Conservation (phyloP, 2,888 invertebrate species). For the Scaptomyza flava region DNA sequence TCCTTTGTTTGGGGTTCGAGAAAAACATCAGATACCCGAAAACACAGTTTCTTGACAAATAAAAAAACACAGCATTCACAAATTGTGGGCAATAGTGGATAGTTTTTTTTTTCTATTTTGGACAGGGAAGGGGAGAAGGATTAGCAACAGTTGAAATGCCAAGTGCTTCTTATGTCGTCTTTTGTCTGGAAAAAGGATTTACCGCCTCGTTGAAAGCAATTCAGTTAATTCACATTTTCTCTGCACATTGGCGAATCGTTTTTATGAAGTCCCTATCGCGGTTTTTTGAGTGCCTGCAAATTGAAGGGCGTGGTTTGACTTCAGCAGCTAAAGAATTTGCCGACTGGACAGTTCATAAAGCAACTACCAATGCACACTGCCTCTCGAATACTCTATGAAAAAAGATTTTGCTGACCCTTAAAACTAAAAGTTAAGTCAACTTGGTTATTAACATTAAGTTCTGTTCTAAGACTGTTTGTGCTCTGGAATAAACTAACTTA, state of each 20-base stretch:
- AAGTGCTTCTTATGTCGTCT: slow-evolving; percentile 12
- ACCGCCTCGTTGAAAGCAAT: slow-evolving; percentile 69
- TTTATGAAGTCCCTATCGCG: slow-evolving; percentile 15
- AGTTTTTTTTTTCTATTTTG: background rate
- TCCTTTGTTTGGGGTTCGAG: slow-evolving; percentile 34
- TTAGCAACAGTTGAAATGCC: slow-evolving; percentile 3
- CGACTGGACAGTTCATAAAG: slow-evolving; percentile 3
- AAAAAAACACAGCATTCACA: slow-evolving; percentile 30
- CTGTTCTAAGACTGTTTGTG: background rate
- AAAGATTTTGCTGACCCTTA: too few relatives aligned
- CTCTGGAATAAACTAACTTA: background rate
- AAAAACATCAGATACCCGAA: slow-evolving; percentile 39
- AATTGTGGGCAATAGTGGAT: slow-evolving; percentile 45
- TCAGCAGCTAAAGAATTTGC: slow-evolving; percentile 8
- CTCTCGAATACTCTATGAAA: too few relatives aligned
- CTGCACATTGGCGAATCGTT: slow-evolving; percentile 40
- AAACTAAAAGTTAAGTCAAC: too few relatives aligned
- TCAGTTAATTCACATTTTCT: slow-evolving; percentile 69
- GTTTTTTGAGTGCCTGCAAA: slow-evolving; percentile 17
- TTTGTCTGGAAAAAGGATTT: slow-evolving; percentile 48
- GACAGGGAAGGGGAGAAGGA: background rate
- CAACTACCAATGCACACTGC: background rate
- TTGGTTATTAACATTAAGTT: too few relatives aligned
- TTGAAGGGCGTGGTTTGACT: slow-evolving; percentile 4
- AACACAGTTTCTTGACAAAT: slow-evolving; percentile 16